phyloP scores from a whole-genome alignment of 1,140 invertebrate species.

The Apocrypta bakeri region DNA sequence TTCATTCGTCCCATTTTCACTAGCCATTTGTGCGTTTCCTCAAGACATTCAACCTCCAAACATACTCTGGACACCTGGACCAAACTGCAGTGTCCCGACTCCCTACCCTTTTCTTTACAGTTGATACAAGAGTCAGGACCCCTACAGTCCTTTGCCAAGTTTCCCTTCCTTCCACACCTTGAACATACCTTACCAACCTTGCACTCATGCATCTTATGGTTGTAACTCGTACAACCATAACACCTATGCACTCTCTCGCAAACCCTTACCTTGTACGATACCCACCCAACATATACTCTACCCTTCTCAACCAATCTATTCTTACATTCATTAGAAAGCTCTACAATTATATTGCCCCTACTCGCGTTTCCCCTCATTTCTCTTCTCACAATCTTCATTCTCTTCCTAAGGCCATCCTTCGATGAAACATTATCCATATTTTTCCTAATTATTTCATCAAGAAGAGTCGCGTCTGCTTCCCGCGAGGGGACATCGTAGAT shows the following conservation, averaged over 20 bases:
- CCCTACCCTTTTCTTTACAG: neutral
- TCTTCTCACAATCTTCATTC: neutral
- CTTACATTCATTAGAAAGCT: neutral
- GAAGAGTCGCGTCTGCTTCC: neutral
- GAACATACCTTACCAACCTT: neutral
- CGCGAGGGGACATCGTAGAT: neutral
- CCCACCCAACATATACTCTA: neutral
- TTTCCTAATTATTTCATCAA: neutral
- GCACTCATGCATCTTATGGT: neutral
- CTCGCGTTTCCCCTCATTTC: neutral
- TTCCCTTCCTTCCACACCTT: neutral
- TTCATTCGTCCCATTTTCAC: neutral
- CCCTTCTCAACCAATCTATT: neutral
- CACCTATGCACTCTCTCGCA: neutral
- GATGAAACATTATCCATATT: neutral
- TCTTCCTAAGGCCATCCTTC: neutral
- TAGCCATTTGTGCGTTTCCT: neutral
- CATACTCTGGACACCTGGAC: neutral
- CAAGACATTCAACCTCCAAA: neutral
- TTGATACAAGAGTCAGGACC: neutral
- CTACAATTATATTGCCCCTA: neutral
- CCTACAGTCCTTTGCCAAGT: neutral
- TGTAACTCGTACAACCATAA: neutral
- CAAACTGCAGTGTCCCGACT: neutral
- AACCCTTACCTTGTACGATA: too few relatives aligned